Conservation (phyloP, 2,113 vertebrate species). For the Anguilla rostrata region DNA sequence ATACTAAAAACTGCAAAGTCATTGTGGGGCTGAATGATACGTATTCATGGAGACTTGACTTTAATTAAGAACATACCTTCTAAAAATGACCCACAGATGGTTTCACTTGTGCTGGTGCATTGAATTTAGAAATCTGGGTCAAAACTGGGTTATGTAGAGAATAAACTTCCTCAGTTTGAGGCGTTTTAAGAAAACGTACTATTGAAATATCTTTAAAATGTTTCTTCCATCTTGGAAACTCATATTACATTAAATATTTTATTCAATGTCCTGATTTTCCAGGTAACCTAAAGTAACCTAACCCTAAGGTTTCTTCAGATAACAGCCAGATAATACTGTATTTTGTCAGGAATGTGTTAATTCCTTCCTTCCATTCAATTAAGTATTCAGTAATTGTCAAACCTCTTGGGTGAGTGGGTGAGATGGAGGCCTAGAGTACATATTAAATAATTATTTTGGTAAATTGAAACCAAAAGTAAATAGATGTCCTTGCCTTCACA, state of each 20-base stretch:
- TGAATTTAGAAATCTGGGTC: not conserved
- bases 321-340: too few species aligned
- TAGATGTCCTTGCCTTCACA: too few species aligned
- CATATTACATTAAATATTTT: not conserved
- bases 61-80: slow-evolving; percentile 2
- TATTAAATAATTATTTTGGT: too few species aligned
- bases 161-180: not conserved
- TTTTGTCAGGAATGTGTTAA: too few species aligned
- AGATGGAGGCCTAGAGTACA: too few species aligned
- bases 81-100: not conserved
- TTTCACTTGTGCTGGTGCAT: slow-evolving; percentile 2
- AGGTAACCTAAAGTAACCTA: not conserved
- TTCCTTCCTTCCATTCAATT: too few species aligned
- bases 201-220: not conserved
- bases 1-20: slow-evolving; percentile 5
- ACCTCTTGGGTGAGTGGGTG: too few species aligned
- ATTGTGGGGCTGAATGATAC: not conserved
- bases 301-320: too few species aligned
- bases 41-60: not conserved
- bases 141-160: not conserved
- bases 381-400: too few species aligned
- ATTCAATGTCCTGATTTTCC: not conserved
- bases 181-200: not conserved
- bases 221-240: not conserved
- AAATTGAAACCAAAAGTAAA: too few species aligned